Conservation (phyloP, 2,113 vertebrate species). For the Ophthalmolycus amberensis region DNA sequence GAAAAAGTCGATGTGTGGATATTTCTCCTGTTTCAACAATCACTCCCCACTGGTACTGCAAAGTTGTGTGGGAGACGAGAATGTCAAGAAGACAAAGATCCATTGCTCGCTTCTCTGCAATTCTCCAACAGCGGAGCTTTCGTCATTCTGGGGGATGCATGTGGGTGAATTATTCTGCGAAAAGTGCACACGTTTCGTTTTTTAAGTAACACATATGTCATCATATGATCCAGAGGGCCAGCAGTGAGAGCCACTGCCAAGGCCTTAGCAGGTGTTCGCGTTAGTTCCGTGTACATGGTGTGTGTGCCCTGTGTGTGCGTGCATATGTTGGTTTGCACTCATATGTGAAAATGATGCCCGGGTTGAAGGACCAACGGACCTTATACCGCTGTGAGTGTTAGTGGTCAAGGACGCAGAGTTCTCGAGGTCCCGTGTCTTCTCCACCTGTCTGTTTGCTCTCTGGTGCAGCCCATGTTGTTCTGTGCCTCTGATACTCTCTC, state of each 20-base stretch:
- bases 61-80: conserved; percentile 55
- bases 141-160: not conserved
- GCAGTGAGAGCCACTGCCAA: conserved; percentile 34
- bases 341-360: conserved; percentile 41
- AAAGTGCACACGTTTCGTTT: conserved; percentile 5
- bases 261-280: conserved; percentile 58
- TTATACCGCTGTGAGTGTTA: conserved; percentile 42
- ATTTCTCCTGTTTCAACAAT: not conserved
- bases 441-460: conserved; percentile 68
- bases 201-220: conserved; percentile 58
- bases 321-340: conserved; percentile 28
- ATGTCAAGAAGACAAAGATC: conserved; percentile 59
- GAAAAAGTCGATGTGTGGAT: not conserved
- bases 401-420: conserved; percentile 60
- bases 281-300: conserved; percentile 43
- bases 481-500: not conserved
- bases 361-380: conserved; percentile 31
- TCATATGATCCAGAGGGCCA: conserved; percentile 40
- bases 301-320: not conserved
- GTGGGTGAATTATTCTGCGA: conserved; percentile 18
- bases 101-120: conserved; percentile 28
- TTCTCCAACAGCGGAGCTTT: conserved; percentile 34
- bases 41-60: conserved; percentile 8
- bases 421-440: conserved; percentile 58
- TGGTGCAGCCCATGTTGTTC: conserved; percentile 25